These are phyloP conservation scores for Neodiprion pinetum DNA, from an alignment of 1,140 invertebrate genomes.

Conservation along the genomic window DNA sequence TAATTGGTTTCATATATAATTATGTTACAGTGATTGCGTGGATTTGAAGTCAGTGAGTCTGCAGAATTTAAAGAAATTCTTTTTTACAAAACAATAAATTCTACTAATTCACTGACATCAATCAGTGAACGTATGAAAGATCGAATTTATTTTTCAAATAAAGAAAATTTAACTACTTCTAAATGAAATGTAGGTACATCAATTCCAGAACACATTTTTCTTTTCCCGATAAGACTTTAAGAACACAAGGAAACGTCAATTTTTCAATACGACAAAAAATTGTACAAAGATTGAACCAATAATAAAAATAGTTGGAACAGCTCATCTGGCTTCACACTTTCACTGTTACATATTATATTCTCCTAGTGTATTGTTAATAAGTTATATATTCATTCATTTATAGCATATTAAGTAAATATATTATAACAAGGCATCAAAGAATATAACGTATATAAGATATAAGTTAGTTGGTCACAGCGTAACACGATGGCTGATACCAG, in stretches of 20 bases:
- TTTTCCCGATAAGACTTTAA: background rate
- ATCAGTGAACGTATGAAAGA: conserved; percentile 46
- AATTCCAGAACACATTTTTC: background rate
- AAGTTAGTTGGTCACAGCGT: conserved; percentile 31
- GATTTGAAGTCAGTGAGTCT: conserved; percentile 38
- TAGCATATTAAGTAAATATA: conserved; percentile 32
- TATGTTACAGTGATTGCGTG: conserved; percentile 44
- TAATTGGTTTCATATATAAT: conserved; percentile 39
- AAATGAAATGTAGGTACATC: background rate
- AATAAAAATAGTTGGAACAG: conserved; percentile 8
- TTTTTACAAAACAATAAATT: conserved; percentile 26
- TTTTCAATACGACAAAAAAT: background rate
- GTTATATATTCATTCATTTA: conserved; percentile 26
- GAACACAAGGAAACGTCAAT: background rate
- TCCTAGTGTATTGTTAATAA: conserved; percentile 30
- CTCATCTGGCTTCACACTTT: conserved; percentile 38
- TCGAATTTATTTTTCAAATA: conserved; percentile 20
- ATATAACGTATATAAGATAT: conserved; percentile 31
- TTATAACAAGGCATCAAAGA: conserved; percentile 33
- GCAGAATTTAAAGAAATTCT: conserved; percentile 32
- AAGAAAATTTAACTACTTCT: background rate
- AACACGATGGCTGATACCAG: conserved; percentile 20
- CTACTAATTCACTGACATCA: conserved; percentile 41
- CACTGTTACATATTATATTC: conserved; percentile 46
- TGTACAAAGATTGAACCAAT: background rate